Percentiles rank a stretch among this genome's conserved stretches.
Conservation (phyloP, 2,113 vertebrate species). For the Cricetomys ansorgei region DNA sequence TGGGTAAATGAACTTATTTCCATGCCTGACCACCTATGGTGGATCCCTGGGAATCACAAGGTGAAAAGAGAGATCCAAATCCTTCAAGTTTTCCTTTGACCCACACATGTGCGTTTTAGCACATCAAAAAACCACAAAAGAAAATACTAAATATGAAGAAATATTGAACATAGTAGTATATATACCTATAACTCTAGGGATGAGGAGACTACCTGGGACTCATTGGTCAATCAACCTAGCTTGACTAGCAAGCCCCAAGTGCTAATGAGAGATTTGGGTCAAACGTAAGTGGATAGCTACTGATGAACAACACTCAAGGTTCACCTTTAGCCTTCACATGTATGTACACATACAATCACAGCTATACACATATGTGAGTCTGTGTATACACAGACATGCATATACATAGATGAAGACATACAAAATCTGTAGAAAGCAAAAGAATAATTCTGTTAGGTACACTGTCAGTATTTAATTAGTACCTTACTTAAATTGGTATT, state of each 20-base stretch:
- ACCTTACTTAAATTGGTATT: background rate
- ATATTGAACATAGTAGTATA: background rate
- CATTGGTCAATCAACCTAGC: too few relatives aligned
- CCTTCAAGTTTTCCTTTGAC: background rate
- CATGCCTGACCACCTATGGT: background rate
- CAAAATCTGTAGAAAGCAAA: background rate
- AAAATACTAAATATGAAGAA: background rate
- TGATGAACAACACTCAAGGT: background rate
- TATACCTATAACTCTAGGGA: background rate
- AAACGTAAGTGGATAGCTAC: background rate
- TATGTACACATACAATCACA: background rate
- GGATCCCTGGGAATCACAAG: background rate
- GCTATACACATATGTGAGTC: too few relatives aligned
- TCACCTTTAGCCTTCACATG: background rate
- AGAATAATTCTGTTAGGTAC: background rate
- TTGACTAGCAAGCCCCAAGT: too few relatives aligned
- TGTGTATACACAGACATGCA: background rate
- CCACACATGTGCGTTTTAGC: background rate
- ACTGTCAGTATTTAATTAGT: background rate
- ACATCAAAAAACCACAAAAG: background rate
- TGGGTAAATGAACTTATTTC: background rate
- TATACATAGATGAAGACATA: too few relatives aligned
- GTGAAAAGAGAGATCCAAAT: background rate
- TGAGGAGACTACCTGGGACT: too few relatives aligned
- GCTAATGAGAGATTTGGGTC: too few relatives aligned